Evolutionary conservation across 2,797 vertebrate species (phyloP), one percentile per base, ranked within the genome.

Genomic region (Pangasius krempfi): DNA sequence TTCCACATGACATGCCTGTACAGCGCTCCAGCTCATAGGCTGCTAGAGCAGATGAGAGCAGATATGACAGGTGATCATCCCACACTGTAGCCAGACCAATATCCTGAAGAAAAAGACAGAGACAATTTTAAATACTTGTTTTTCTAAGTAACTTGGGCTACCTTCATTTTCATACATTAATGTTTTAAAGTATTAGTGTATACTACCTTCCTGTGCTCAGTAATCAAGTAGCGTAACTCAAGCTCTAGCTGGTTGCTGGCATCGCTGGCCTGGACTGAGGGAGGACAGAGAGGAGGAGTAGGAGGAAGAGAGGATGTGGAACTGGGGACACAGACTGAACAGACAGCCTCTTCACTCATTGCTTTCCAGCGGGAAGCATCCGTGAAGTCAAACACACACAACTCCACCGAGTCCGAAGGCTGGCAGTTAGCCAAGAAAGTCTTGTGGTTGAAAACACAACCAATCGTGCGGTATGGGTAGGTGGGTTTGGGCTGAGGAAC

Each of bases 51-150:
- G 98, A 97, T 70, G 98, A 99, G 89, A 99, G 94, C 91, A 99
- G 94, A 90, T 99, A 99, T 88, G 97, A 99, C 12, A 99, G 95
- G 87, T 98, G 97, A 93, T 99, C 98, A 85, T 99, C 98, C 98
- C 98, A 99, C 73, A 97, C 94, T 0, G 98, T 98, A 5, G 95
- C 95, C 91, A 99, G 92, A 44, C 96, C 96, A 87, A 99, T 95
- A 92, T 99, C 98, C 98, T 99, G 87, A 0, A 89, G 2, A 84
- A 7, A 72, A 1, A 81, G 18, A 88, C 16, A 90, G 0, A 84
- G 56, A 83, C 52, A 76, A 27, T 37, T 10, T 47, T 27, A 62
- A 66, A 27, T 1, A 22, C 40, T 50, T 30, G 37, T 0, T 44
- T 83, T 83, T 83, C 6, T 30, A n/a, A 78, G 13, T 47, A 47